phyloP scores from a whole-genome alignment of 2,888 invertebrate genomes.

The Rapana venosa region DNA sequence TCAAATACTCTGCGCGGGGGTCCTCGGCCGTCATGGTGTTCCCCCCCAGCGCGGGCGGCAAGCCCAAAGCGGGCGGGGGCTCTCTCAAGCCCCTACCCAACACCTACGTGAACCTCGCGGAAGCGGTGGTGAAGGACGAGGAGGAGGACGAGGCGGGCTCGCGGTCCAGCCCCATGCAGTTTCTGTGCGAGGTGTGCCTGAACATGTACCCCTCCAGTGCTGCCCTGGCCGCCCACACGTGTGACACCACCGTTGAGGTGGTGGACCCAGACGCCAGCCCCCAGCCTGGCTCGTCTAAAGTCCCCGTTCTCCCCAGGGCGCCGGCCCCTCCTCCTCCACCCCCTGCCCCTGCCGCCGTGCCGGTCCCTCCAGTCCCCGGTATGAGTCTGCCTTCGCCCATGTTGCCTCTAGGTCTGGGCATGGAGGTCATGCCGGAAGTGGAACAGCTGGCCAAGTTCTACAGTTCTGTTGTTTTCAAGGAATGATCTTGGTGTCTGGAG shows the following conservation, averaged over 20 bases:
- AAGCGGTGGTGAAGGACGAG: neutral
- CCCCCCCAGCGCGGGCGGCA: neutral
- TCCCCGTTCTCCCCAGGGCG: neutral
- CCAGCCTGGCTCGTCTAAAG: neutral
- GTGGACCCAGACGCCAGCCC: neutral
- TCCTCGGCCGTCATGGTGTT: constrained; percentile 6
- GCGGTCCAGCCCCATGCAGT: constrained; percentile 14
- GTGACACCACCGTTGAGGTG: neutral
- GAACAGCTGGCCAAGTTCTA: constrained; percentile 41
- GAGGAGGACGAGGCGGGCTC: neutral
- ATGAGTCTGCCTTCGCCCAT: neutral
- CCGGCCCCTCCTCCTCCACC: neutral
- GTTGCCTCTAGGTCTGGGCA: neutral
- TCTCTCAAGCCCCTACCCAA: neutral
- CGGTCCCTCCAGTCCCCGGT: neutral
- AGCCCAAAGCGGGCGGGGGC: neutral
- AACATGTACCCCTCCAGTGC: constrained; percentile 1
- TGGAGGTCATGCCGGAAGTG: constrained; percentile 21
- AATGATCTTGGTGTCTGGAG: neutral
- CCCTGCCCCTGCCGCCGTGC: neutral
- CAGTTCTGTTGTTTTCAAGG: constrained; percentile 29
- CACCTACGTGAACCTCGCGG: neutral
- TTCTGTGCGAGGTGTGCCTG: constrained; percentile 24
- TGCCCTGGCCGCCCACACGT: constrained; percentile 9
- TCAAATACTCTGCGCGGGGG: neutral